Evolutionary conservation across 2,888 invertebrate species (phyloP).

Genomic region (Desoria tigrina): DNA sequence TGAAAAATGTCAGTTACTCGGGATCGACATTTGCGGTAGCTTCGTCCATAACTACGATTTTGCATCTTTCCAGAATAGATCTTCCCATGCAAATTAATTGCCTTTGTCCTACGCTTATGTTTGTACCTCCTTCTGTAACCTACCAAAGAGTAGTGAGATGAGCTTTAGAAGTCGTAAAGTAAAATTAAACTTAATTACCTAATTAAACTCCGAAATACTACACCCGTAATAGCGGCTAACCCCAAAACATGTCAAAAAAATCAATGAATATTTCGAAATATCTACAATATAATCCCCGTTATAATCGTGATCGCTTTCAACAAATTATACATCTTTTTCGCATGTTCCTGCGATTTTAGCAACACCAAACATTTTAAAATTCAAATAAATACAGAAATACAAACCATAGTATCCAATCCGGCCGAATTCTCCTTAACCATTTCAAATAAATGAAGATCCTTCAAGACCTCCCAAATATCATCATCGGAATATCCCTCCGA

Average conservation of each 20-base stretch:
- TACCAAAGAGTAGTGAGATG: too few relatives aligned
- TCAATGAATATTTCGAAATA: too few relatives aligned
- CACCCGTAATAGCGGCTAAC: too few relatives aligned
- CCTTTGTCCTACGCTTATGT: constrained; percentile 86
- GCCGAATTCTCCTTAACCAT: constrained; percentile 66
- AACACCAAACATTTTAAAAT: neutral
- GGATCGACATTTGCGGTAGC: constrained; percentile 93
- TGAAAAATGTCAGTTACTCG: constrained; percentile 63
- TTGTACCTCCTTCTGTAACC: constrained; percentile 69
- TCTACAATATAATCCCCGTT: too few relatives aligned
- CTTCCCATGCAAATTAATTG: constrained; percentile 87
- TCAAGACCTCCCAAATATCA: constrained; percentile 80
- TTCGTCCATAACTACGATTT: constrained; percentile 83
- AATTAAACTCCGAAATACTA: too few relatives aligned
- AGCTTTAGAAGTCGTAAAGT: too few relatives aligned
- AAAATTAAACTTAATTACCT: too few relatives aligned
- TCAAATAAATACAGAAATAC: neutral
- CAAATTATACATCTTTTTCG: constrained; percentile 2
- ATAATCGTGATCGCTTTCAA: too few relatives aligned
- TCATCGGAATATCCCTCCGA: constrained; percentile 77
- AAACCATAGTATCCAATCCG: constrained; percentile 69
- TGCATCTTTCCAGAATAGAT: constrained; percentile 80
- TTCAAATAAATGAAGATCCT: constrained; percentile 67
- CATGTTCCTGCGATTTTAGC: neutral
- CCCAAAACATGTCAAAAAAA: too few relatives aligned